Base-by-base conservation (phyloP, 2,888 invertebrate species). In the Girardia tigrina region DNA sequence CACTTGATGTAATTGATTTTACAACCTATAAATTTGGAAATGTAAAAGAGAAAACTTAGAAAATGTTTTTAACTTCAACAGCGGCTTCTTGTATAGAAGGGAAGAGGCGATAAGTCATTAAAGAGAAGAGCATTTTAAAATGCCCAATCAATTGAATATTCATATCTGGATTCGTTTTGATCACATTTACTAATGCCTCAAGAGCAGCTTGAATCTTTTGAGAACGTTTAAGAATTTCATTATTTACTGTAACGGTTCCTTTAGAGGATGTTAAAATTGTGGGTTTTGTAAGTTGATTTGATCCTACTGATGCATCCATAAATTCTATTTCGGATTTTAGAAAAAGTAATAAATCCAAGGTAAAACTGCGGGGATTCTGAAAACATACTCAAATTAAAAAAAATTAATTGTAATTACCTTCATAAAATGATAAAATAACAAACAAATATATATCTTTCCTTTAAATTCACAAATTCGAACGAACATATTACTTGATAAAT, bases 81-180 rank as follows among this genome's bases (percentile, higher is more conserved):
- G 91, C 89, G 42, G 88, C 88, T 79, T 87, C 87, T 81, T 78
- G 86, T 87, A 81, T 85, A 86, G 77, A 89, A 88, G 74, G 93
- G 85, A 79, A 92, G 87, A 56, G 56, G 4, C 56, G 56, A n/a
- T 56, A 56, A n/a, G 56, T 56, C 56, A 56, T 56, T 16, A 56
- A 56, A 77, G 88, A 88, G 85, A 97, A 95, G 79, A 98, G 87
- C 78, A 95, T 86, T 75, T 89, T 90, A 86, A 97, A 97, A 82
- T 94, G 91, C 0, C 97, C 97, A 80, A 97, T 94, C 84, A 95
- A 94, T 83, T 94, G 91, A 80, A 92, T 90, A 85, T 97, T 97
- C 28, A 92, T 90, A 78, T 93, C 88, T 76, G 89, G 87, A 86
- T 93, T 92, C 81, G 91, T 89, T 81, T 90, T 90, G 79, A 97